Base-by-base conservation (phyloP, 2,113 vertebrate species). In the Pluvianellus socialis region DNA sequence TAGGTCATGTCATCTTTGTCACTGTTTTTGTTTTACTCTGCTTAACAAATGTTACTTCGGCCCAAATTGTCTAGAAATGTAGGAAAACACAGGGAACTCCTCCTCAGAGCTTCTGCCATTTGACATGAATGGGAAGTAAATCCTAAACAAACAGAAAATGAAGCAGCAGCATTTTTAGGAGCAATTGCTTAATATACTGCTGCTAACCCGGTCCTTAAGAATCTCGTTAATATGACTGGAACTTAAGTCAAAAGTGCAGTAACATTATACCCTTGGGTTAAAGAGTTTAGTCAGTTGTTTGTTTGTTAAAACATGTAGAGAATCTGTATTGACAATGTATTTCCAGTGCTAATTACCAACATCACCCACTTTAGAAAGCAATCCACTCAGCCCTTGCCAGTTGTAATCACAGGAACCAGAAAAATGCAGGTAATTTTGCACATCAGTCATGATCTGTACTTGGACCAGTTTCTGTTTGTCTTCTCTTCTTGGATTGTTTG, bases 331-430 rank as follows among this genome's bases (percentile, higher is more conserved):
- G 71, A 79, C 71, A 91, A 82, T 14, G 10, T 58, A 76, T 70
- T 63, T 66, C 74, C 70, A 79, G 59, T 82, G 72, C 77, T 96
- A 94, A 95, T 94, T 94, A 95, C 53, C 67, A 90, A 67, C 77
- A 94, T 58, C 33, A 75, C 33, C 65, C 53, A 84, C 83, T 88
- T 42, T 82, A 58, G 49, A 87, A 44, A 82, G 30, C 26, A 82
- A 87, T 49, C 63, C 40, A 63, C 67, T 55, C 79, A 82, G 40
- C 11, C 17, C 21, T 42, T 53, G 35, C 83, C 79, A 90, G 55
- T 1, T 62, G 44, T 74, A 79, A 85, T 92, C 70, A 55, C 30
- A 80, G 73, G 80, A 90, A 86, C 50, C 56, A 86, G 53, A 89
- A 61, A 91, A 86, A 59, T 65, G 22, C 27, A 68, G 67, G 73